Evolutionary conservation across 2,113 vertebrate genomes (phyloP), one percentile per base, ranked within the genome.

Genomic region (Scolopax mira): DNA sequence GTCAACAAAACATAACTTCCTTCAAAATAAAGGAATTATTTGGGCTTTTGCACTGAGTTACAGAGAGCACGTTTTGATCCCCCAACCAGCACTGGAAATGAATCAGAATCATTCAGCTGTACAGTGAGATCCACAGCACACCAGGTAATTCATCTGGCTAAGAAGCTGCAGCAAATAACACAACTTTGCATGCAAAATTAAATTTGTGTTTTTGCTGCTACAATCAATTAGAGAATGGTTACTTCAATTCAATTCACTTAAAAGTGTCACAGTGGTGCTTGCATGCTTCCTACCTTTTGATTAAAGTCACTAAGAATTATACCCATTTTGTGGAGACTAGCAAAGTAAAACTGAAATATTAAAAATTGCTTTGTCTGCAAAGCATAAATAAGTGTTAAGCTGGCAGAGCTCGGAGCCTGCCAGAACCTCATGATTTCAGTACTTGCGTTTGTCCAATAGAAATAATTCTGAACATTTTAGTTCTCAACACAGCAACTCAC

Each of bases 381-480:
- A 79, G 33, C 62, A 67, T 62, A 73, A 95, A 85, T 65, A 91
- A 79, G 55, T 61, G 62, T 77, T 74, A 41, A 44, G 9, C 48
- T 57, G 51, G 74, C 92, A 71, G 49, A 90, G 83, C 70, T 41
- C 78, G 89, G 9, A 83, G 85, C 55, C 48, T 61, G 89, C 35
- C 72, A 62, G 87, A 92, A 73, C 67, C 65, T 85, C 89, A 37
- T 82, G 54, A 57, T 72, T 89, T 94, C n/a, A 52, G 67, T 55
- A 19, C 79, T 94, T 82, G 61, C 83, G 55, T 95, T 90, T 93
- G 88, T 72, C 93, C 94, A 97, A 58, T 96, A 73, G 93, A 83
- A 95, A 93, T 65, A 69, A 67, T 88, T 73, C 84, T 83, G 88
- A 88, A 58, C 79, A 69, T 84, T 80, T 80, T 41, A 90, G 74